Base-by-base conservation (phyloP, 2,888 invertebrate species). In the Deilephila elpenor region DNA sequence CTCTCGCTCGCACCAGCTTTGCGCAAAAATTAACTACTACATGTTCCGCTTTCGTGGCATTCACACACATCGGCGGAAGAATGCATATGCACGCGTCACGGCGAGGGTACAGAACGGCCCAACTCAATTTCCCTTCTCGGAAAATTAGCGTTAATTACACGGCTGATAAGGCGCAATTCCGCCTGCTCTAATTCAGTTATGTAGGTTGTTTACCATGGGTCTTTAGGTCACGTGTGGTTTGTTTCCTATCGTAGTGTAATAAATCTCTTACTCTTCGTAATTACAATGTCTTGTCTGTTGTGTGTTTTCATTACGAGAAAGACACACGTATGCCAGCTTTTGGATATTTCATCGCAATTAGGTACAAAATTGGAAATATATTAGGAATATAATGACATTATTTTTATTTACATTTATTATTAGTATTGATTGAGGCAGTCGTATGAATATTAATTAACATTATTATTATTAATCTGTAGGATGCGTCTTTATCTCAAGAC, bases 1-100 rank as follows among this genome's bases (percentile, higher is more conserved):
- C 81, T 94, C 95, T 91, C 93, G 76, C 88, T 95, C 90, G 74
- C 91, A 84, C 94, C 80, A 90, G 93, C 94, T 94, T 95, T 95
- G 95, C 95, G 95, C 95, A 95, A 95, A 95, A 95, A 95, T 95
- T 95, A 95, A 95, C 93, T 91, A 92, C 93, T 92, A 92, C 92
- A 92, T 88, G 88, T 86, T 89, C 90, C 87, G 89, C 86, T 90
- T 90, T 90, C 88, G 87, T 88, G 87, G 86, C 86, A 88, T 88
- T 86, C 88, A 88, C 92, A 93, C 93, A 93, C 91, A 89, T 84
- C 80, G 85, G 84, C 86, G 86, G 83, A 85, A 84, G 88, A 91
- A 89, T 93, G 94, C 94, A 94, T 93, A 93, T 93, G 92, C 93
- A 93, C 89, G 86, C 84, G 82, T 78, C 75, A 71, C 71, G 71